Evolutionary conservation across 2,113 vertebrate species (phyloP).

Genomic region (Chiloscyllium plagiosum): DNA sequence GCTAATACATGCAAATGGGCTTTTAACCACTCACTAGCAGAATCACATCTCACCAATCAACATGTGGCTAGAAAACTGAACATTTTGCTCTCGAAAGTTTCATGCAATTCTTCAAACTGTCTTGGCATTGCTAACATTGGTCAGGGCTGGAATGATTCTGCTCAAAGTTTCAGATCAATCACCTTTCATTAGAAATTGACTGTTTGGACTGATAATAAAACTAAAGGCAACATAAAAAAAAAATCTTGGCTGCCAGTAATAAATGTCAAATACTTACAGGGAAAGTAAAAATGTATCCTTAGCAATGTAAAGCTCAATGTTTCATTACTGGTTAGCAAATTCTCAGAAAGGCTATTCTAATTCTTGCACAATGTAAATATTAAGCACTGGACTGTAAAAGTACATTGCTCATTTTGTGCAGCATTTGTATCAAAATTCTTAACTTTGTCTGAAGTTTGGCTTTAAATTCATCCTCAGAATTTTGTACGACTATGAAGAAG

Average conservation of each 20-base stretch:
- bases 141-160: too few relatives aligned
- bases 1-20: too few relatives aligned
- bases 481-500: neutral
- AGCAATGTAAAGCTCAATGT: neutral
- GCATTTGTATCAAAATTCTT: neutral
- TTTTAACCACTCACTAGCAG: too few relatives aligned
- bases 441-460: neutral
- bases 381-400: neutral
- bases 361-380: neutral
- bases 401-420: neutral
- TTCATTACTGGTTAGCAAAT: conserved; percentile 6
- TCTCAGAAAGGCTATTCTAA: neutral
- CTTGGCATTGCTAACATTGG: too few relatives aligned
- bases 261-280: neutral
- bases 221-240: too few relatives aligned
- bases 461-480: neutral
- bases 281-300: neutral
- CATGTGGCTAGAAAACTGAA: too few relatives aligned
- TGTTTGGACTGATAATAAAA: neutral
- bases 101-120: too few relatives aligned
- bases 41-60: too few relatives aligned
- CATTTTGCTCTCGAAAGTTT: too few relatives aligned
- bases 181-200: neutral
- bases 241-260: neutral
- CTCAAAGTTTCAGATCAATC: neutral